A percentile compares a stretch with the other conserved stretches of the same genome.
Evolutionary conservation across 1,140 invertebrate genomes (phyloP).

Genomic region (Panagrolaimus sp.): DNA sequence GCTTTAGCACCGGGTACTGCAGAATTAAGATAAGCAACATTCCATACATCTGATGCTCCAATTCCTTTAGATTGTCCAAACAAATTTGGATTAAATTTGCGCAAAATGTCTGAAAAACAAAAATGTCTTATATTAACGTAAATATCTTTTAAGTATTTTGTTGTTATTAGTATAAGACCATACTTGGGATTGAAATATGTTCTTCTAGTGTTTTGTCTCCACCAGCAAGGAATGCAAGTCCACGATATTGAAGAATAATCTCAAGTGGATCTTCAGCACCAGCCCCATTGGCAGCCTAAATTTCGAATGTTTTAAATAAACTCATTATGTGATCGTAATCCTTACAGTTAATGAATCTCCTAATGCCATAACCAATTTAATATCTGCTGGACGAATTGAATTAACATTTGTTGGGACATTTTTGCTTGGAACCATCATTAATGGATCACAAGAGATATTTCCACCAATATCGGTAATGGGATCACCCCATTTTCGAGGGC

Average conservation of each 20-base stretch:
- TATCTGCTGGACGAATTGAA: slow-evolving; percentile 69
- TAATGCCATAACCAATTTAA: slow-evolving; percentile 71
- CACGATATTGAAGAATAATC: slow-evolving; percentile 71
- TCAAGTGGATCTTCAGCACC: slow-evolving; percentile 69
- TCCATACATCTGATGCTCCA: slow-evolving; percentile 40
- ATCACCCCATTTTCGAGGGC: slow-evolving; percentile 7
- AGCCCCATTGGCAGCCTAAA: slow-evolving; percentile 68
- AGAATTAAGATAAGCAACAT: slow-evolving; percentile 54
- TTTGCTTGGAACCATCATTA: slow-evolving; percentile 25
- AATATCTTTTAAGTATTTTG: too few relatives aligned
- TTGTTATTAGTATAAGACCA: too few relatives aligned
- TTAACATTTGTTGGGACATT: slow-evolving; percentile 63
- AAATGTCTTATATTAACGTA: slow-evolving; percentile 58
- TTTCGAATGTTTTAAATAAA: not conserved
- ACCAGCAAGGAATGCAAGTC: slow-evolving; percentile 73
- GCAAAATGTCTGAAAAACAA: slow-evolving; percentile 56
- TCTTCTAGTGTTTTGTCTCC: slow-evolving; percentile 70
- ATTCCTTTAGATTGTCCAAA: slow-evolving; percentile 56
- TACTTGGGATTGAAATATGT: slow-evolving; percentile 69
- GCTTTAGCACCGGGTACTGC: slow-evolving; percentile 54
- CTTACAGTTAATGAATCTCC: slow-evolving; percentile 69
- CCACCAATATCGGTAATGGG: slow-evolving; percentile 27
- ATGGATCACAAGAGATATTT: slow-evolving; percentile 19
- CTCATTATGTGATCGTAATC: slow-evolving; percentile 6
- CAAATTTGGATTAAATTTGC: slow-evolving; percentile 58